These are phyloP conservation scores for Drosophila rufa DNA, from an alignment of 1,140 invertebrate species.

Conservation along the genomic window DNA sequence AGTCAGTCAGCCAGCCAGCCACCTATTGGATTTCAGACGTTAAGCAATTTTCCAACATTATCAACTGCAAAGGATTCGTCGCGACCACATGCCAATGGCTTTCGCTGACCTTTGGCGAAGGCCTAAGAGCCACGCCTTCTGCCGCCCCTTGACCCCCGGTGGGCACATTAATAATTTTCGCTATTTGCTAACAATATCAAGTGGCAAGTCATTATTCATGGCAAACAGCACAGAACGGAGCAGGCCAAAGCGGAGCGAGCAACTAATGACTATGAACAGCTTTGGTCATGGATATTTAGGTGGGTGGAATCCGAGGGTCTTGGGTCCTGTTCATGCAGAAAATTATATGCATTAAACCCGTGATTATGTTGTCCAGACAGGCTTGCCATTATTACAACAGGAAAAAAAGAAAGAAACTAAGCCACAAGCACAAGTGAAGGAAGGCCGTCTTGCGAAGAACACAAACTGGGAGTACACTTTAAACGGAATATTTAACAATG, in stretches of 20 bases:
- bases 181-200: constrained; percentile 80
- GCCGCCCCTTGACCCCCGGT: constrained; percentile 1
- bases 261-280: constrained; percentile 79
- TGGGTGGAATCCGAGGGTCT: constrained; percentile 20
- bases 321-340: constrained; percentile 76
- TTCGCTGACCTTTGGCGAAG: constrained; percentile 36
- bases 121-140: constrained; percentile 18
- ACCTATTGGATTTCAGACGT: background rate
- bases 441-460: background rate
- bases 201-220: constrained; percentile 79
- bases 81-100: background rate
- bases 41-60: background rate
- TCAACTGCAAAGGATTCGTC: background rate
- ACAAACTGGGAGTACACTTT: constrained; percentile 7
- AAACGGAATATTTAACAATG: background rate
- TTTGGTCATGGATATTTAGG: constrained; percentile 46
- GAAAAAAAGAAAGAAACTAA: constrained; percentile 35
- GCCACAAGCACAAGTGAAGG: background rate
- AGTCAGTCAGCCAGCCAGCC: background rate
- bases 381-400: constrained; percentile 63
- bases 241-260: constrained; percentile 12
- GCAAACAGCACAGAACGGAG: constrained; percentile 34
- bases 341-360: constrained; percentile 82
- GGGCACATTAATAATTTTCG: constrained; percentile 76
- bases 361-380: constrained; percentile 79